Percentiles rank a stretch among this genome's conserved stretches.
Evolutionary conservation across 2,888 invertebrate genomes (phyloP).

Genomic region (Muschampia plurimacula): DNA sequence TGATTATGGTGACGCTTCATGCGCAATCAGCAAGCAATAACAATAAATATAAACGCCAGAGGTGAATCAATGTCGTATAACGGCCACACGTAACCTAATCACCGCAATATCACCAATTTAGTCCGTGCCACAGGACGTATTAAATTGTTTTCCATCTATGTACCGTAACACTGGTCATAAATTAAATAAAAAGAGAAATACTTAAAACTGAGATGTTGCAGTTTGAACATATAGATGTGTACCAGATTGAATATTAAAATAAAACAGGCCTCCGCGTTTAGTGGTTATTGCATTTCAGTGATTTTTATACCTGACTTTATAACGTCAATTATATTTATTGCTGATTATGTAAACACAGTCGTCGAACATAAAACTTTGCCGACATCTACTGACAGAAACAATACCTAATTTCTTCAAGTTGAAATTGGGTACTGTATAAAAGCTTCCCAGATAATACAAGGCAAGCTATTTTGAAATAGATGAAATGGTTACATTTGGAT

Average conservation of each 20-base stretch:
- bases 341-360: not conserved
- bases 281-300: not conserved
- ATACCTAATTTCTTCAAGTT: too few species aligned
- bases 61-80: slow-evolving; percentile 55
- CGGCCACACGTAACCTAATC: slow-evolving; percentile 30
- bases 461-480: not conserved
- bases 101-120: slow-evolving; percentile 27
- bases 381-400: not conserved
- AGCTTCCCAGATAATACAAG: not conserved
- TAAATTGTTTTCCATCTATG: not conserved
- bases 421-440: not conserved
- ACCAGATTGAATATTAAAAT: too few species aligned
- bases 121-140: slow-evolving; percentile 10
- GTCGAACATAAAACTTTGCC: not conserved
- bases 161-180: too few species aligned
- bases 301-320: not conserved
- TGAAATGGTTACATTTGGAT: too few species aligned
- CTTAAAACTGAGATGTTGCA: too few species aligned
- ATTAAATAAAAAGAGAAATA: too few species aligned
- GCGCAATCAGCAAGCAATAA: slow-evolving; percentile 74
- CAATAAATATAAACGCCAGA: slow-evolving; percentile 73
- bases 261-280: not conserved
- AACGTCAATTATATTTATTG: not conserved
- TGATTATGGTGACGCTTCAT: slow-evolving; percentile 71
- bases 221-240: too few species aligned